A percentile compares a stretch with the other conserved stretches of the same genome.
These are phyloP conservation scores for Pangasius mekongensis DNA, from an alignment of 2,797 vertebrate species.

Conservation along the genomic window DNA sequence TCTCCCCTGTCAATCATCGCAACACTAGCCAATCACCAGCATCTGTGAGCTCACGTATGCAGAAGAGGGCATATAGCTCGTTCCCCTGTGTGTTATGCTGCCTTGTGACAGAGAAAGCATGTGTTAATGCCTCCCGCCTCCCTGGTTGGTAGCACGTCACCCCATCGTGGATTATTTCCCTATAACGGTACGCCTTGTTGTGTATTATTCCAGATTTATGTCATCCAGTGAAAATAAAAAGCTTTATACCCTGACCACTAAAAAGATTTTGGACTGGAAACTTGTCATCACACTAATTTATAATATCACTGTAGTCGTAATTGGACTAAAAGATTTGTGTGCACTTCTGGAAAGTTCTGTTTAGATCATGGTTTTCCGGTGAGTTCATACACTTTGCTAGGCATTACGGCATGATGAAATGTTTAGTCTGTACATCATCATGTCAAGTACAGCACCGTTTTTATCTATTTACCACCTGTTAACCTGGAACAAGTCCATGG, in stretches of 20 bases:
- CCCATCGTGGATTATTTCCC: neutral
- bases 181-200: neutral
- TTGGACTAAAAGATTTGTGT: neutral
- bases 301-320: neutral
- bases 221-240: neutral
- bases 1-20: neutral
- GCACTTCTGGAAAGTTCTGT: neutral
- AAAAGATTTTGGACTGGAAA: neutral
- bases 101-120: neutral
- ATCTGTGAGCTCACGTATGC: neutral
- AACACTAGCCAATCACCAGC: neutral
- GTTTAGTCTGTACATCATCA: conserved; percentile 1
- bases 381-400: neutral
- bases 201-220: neutral
- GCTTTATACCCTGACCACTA: neutral
- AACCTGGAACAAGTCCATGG: neutral
- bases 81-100: neutral
- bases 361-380: neutral
- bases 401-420: neutral
- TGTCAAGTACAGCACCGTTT: neutral
- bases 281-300: neutral
- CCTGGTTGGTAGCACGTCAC: neutral
- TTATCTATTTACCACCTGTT: conserved; percentile 1
- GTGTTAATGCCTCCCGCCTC: neutral
- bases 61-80: neutral